A percentile compares a stretch with the other conserved stretches of the same genome.
Evolutionary conservation across 30 jellyfish, hydroid and myxozoan species (phyloP).

Genomic region (Aurelia sp.): DNA sequence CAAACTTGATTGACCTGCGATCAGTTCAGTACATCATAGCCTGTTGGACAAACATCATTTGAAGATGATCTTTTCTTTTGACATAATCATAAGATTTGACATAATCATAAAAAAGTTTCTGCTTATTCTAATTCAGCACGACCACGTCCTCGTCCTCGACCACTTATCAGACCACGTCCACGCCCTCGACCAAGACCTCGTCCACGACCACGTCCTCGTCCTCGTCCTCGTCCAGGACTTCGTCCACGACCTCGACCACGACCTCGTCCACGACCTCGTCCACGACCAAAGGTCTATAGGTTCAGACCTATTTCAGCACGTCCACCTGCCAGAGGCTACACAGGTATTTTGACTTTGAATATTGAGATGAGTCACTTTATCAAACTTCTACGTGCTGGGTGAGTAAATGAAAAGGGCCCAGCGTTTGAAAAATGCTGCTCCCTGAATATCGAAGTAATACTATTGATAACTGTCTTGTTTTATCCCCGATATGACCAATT

Average conservation of each 20-base stretch:
- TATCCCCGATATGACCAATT: too few species aligned
- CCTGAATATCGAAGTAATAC: too few species aligned
- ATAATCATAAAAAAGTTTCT: too few species aligned
- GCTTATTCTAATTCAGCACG: not conserved
- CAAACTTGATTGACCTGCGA: not conserved
- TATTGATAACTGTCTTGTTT: too few species aligned
- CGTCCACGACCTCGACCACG: not conserved
- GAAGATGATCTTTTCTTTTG: too few species aligned
- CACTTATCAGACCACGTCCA: not conserved
- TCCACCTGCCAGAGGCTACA: conserved; percentile 11
- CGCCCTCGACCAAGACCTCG: conserved; percentile 1
- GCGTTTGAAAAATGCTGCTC: too few species aligned
- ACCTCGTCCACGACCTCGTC: not conserved
- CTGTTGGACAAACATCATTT: too few species aligned
- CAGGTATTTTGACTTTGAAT: too few species aligned
- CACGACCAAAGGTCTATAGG: not conserved
- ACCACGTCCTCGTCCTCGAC: not conserved
- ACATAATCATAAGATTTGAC: too few species aligned
- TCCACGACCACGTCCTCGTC: not conserved
- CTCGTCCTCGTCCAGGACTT: not conserved
- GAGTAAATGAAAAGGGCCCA: too few species aligned
- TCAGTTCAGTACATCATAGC: not conserved
- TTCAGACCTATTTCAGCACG: not conserved
- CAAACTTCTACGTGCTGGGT: too few species aligned
- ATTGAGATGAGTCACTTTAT: too few species aligned